phyloP scores from a whole-genome alignment of 2,797 vertebrate genomes.

The Smutsia gigantea region DNA sequence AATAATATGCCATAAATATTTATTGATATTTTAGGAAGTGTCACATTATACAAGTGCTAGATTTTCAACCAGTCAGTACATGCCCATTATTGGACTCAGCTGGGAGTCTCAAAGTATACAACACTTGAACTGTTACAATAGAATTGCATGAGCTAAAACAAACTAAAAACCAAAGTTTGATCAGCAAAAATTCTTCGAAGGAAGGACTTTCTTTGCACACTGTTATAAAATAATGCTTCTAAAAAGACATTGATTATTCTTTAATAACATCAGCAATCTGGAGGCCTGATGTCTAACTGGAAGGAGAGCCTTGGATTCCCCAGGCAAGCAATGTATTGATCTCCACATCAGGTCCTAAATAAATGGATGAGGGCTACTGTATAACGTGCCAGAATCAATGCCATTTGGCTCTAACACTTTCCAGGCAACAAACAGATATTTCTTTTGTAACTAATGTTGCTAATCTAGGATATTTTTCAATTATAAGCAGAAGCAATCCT shows the following conservation, averaged over 20 bases:
- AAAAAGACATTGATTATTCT: not conserved
- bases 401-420: not conserved
- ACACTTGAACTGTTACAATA: not conserved
- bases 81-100: not conserved
- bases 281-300: not conserved
- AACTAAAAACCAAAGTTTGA: not conserved
- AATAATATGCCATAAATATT: slow-evolving; percentile 45
- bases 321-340: not conserved
- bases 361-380: not conserved
- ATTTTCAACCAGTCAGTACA: not conserved
- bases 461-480: slow-evolving; percentile 37
- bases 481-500: slow-evolving; percentile 1
- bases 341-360: not conserved
- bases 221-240: slow-evolving; percentile 14
- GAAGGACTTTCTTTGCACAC: not conserved
- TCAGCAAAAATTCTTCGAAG: slow-evolving; percentile 19
- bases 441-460: slow-evolving; percentile 32
- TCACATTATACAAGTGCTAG: not conserved
- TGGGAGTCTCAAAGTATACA: not conserved
- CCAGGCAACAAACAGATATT: slow-evolving; percentile 56
- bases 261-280: not conserved
- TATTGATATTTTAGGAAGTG: not conserved
- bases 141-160: not conserved
- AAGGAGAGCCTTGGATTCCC: not conserved
- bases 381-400: slow-evolving; percentile 16